Base-by-base conservation (phyloP, 2,113 vertebrate genomes). In the Burhinus bistriatus region DNA sequence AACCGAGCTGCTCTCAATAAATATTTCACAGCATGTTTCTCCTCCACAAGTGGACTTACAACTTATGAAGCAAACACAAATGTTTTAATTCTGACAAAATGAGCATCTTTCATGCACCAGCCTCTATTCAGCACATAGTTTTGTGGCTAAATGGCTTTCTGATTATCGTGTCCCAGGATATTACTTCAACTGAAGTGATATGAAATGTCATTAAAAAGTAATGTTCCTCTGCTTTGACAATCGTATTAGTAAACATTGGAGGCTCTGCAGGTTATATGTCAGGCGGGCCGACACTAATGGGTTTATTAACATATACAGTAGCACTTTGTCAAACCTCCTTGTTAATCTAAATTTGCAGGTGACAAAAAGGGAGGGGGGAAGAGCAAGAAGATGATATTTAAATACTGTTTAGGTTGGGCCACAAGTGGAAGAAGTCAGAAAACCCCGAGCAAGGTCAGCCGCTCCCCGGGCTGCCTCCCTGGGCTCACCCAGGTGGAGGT, bases 161-260 rank as follows among this genome's bases (percentile, higher is more conserved):
- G 90, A 97, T 97, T 97, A 97, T 96, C 95, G 38, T 90, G 97
- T 98, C 97, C 96, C 96, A 90, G 95, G 97, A 96, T 97, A 92
- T 96, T 92, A 87, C 91, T 98, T 96, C 94, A 97, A 95, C 96
- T 92, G 93, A 97, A 97, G 95, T 97, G 90, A 98, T 94, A 91
- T 90, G 91, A 97, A 97, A 97, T 96, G 91, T 90, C 96, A 97
- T 98, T 97, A 97, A 94, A 94, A 96, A 92, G 85, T 97, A 97
- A 98, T 98, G 97, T 97, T 97, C 94, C 87, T 87, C 87, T 93
- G 87, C 92, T 96, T 94, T 97, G 96, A 97, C 95, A 96, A 94
- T 96, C 96, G 80, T 97, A 96, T 98, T 98, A 97, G 97, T 97
- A 98, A 98, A 97, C 95, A 97, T 38, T 64, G 94, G 90, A 72